Base-by-base conservation (phyloP, 2,888 invertebrate species). In the Timandra comae region DNA sequence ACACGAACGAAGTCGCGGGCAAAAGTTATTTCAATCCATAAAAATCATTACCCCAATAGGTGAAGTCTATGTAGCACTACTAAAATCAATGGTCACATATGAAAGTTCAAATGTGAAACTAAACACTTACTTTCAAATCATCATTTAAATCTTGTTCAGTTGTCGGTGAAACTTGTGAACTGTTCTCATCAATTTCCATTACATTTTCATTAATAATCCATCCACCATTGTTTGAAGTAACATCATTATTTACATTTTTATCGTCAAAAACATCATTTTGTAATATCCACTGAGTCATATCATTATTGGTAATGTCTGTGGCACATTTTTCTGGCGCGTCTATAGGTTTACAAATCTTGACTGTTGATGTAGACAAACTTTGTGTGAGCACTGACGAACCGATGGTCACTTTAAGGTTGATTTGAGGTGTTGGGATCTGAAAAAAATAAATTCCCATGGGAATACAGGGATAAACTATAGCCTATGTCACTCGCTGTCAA, bases 161-260 rank as follows among this genome's bases (percentile, higher is more conserved):
- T n/a, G n/a, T n/a, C n/a, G n/a, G n/a, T n/a, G n/a, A n/a, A n/a
- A n/a, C n/a, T n/a, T n/a, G n/a, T n/a, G n/a, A n/a, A 16, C 6
- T 49, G 75, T 77, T 76, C 58, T 75, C 72, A 56, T 77, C 75
- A 40, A 70, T 71, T 23, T 75, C 71, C 69, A 79, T 70, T 0
- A 49, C 31, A 1, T 55, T 37, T 3, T 68, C 62, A 23, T 63
- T 63, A 27, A 52, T 43, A 37, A 28, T 30, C 23, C 6, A 12
- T 1, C 12, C 36, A 16, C 40, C 45, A 7, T 3, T 45, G 8
- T 53, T 56, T 2, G 46, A 36, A 56, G 48, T 0, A 43, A 44
- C 11, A 16, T 19, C 13, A 6, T 16, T 21, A 6, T 9, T 12
- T 7, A 11, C 20, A 11, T 8, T 11, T 27, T 23, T 9, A 20